A percentile compares a stretch with the other conserved stretches of the same genome.
Evolutionary conservation across 1,140 invertebrate genomes (phyloP).

Genomic region (Drosophila triauraria): DNA sequence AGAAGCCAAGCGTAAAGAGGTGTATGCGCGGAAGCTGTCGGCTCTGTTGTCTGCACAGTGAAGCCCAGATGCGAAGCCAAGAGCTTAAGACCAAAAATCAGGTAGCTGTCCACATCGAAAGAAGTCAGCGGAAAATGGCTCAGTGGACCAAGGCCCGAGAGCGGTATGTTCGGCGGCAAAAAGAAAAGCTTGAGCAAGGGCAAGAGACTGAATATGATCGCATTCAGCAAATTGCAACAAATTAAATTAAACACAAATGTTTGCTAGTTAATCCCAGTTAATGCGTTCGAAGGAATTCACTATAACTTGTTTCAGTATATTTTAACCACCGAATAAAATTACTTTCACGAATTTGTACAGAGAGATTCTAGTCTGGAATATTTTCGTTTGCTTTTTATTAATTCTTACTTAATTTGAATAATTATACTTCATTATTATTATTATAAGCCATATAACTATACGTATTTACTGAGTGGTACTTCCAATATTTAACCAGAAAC

Average conservation of each 20-base stretch:
- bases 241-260: neutral
- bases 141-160: constrained; percentile 50
- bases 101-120: constrained; percentile 1
- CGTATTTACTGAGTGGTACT: neutral
- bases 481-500: neutral
- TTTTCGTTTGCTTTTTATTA: no score
- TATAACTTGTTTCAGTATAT: neutral
- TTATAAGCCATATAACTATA: neutral
- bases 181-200: neutral
- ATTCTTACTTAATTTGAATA: no score
- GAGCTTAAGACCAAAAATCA: constrained; percentile 9
- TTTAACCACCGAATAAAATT: neutral
- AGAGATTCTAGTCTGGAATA: neutral
- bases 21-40: constrained; percentile 37
- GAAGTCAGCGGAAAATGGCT: constrained; percentile 25
- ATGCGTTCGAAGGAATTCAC: no score
- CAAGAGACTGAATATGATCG: neutral
- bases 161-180: constrained; percentile 7
- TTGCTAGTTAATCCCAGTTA: neutral
- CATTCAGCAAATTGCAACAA: no score
- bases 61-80: constrained; percentile 6
- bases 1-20: constrained; percentile 2
- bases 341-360: neutral
- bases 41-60: constrained; percentile 38
- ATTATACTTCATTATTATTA: no score